Conservation (phyloP, 2,113 vertebrate genomes). For the Tachycineta bicolor region DNA sequence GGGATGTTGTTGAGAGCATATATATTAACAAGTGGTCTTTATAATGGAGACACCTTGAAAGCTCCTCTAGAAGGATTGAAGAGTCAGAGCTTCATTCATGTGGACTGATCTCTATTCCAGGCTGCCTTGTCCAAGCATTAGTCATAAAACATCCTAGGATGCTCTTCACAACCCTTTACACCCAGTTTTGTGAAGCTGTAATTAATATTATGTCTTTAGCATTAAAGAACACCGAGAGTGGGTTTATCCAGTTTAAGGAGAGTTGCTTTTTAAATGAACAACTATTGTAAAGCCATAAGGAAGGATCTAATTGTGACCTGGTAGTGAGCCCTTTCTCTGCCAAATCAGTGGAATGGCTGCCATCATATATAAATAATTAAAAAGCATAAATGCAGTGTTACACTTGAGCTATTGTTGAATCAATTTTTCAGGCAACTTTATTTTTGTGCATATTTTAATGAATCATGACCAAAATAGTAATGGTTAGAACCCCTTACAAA, state of each 20-base stretch:
- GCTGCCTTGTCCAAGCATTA: not conserved
- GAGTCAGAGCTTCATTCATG: not conserved
- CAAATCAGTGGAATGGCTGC: not conserved
- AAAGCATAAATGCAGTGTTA: not conserved
- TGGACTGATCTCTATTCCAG: not conserved
- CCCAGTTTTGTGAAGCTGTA: not conserved
- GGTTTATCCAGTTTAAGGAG: not conserved
- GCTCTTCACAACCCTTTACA: not conserved
- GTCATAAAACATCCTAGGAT: not conserved
- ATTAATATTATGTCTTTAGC: not conserved
- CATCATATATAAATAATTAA: not conserved
- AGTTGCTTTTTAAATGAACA: not conserved
- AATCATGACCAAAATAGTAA: not conserved
- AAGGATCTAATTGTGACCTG: not conserved
- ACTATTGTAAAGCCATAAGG: not conserved
- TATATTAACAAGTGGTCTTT: not conserved
- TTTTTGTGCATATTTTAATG: not conserved
- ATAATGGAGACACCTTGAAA: not conserved
- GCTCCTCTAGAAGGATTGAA: not conserved
- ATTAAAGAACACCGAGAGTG: not conserved
- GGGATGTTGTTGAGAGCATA: not conserved
- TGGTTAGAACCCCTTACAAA: not conserved
- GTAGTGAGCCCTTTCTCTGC: not conserved
- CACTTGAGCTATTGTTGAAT: not conserved
- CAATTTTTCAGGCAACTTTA: not conserved